Conservation (phyloP, 1,140 invertebrate genomes). For the Sweltsa coloradensis region DNA sequence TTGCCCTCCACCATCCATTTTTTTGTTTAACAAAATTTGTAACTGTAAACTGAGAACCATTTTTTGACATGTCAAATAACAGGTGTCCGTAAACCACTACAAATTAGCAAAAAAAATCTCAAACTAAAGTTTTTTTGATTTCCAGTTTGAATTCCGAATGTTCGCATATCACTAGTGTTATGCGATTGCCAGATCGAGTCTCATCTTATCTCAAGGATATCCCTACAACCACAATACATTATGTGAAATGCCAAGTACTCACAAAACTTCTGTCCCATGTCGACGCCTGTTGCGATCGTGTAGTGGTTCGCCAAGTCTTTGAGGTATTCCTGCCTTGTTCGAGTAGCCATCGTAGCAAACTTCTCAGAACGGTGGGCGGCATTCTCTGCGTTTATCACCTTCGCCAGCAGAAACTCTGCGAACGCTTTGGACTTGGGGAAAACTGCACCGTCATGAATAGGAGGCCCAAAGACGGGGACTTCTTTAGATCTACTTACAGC, state of each 20-base stretch:
- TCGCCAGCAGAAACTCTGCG: constrained; percentile 85
- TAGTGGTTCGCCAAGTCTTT: constrained; percentile 85
- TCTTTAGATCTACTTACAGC: constrained; percentile 89
- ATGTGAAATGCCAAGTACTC: constrained; percentile 30
- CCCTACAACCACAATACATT: too few species aligned
- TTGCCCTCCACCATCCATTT: too few species aligned
- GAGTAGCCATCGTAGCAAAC: constrained; percentile 92
- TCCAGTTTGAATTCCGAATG: too few species aligned
- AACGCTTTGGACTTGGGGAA: constrained; percentile 84
- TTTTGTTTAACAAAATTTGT: too few species aligned
- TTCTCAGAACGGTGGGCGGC: constrained; percentile 92
- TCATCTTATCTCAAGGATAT: too few species aligned
- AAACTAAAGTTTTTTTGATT: too few species aligned
- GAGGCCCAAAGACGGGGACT: constrained; percentile 90
- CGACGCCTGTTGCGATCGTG: constrained; percentile 64
- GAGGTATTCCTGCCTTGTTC: constrained; percentile 90
- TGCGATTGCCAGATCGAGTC: too few species aligned
- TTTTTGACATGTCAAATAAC: too few species aligned
- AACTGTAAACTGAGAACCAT: too few species aligned
- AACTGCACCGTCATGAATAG: constrained; percentile 68
- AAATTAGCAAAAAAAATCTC: too few species aligned
- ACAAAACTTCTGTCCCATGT: constrained; percentile 84
- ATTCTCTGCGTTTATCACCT: constrained; percentile 97
- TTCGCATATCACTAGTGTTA: too few species aligned
- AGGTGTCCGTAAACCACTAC: too few species aligned